These are phyloP conservation scores for Octodon degus DNA, from an alignment of 2,113 vertebrate species.

Conservation along the genomic window DNA sequence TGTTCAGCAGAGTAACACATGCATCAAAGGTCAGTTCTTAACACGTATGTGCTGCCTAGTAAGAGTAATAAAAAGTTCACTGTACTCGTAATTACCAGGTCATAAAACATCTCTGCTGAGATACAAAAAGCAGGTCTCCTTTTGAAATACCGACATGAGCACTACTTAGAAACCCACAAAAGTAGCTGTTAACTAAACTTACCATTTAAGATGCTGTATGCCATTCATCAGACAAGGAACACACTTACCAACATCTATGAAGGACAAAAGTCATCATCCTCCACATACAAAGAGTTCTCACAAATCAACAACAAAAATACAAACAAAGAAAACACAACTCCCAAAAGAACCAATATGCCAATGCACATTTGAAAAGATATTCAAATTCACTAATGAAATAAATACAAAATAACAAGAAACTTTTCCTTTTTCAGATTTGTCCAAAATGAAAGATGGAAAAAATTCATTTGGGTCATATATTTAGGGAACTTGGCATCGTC, in stretches of 20 bases:
- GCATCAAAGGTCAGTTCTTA: not conserved
- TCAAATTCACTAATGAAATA: not conserved
- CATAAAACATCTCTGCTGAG: constrained; percentile 27
- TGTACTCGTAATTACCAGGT: not conserved
- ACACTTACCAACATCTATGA: not conserved
- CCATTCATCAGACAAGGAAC: not conserved
- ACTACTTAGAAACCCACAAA: not conserved
- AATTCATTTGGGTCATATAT: not conserved
- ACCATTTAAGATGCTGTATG: not conserved
- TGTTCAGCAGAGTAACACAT: not conserved
- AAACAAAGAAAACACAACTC: not conserved
- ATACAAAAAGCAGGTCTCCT: not conserved
- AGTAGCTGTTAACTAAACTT: not conserved
- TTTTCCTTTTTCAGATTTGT: not conserved
- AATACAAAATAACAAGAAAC: constrained; percentile 18
- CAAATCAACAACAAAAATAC: not conserved
- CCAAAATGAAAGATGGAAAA: not conserved
- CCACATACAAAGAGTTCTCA: constrained; percentile 1
- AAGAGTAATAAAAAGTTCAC: not conserved
- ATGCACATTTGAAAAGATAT: constrained; percentile 10
- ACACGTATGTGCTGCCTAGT: not conserved
- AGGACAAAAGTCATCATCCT: not conserved
- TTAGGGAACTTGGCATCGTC: not conserved
- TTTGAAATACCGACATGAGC: not conserved
- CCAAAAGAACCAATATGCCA: constrained; percentile 21